Evolutionary conservation across 2,797 vertebrate species (phyloP), one percentile per base, ranked within the genome.

Genomic region (Selene dorsalis): DNA sequence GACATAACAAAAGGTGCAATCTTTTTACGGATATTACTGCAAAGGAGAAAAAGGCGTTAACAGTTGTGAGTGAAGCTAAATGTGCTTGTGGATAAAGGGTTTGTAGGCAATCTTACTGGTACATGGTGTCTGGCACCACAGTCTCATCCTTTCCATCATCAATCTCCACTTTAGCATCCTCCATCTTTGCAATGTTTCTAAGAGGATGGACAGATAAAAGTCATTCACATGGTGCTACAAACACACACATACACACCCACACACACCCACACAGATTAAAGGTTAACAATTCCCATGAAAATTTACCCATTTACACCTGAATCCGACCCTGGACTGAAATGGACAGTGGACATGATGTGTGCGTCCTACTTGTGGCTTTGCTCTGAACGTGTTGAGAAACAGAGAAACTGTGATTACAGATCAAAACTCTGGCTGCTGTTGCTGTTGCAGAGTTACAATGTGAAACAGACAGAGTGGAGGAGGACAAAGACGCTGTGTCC

Each of bases 1-100:
- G 97, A 98, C 95, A 96, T 96, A 68, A 97, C 94, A 90, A 96
- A 92, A 0, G 95, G 95, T 28, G 93, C 6, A 0, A 97, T 94
- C 69, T 64, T 92, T 91, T 91, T 96, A 59, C 93, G 95, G 74
- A 96, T 74, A 20, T 84, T 92, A 77, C 94, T 96, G 88, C 32
- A 86, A 79, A 80, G 4, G 11, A 67, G 4, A 6, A 26, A 32
- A 53, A 22, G 24, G 9, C 30, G 13, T 32, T n/a, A 4, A 59
- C 3, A 38, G 16, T 56, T 47, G 35, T 47, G 1, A 38, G n/a
- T 32, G 2, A 11, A 73, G 26, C 8, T 14, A 10, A 53, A 38
- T 38, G 1, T 11, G 8, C 6, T 35, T 48, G 1, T 56, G 20
- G 47, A 57, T 26, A 32, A 28, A 55, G 6, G 4, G 13, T 7